These are phyloP conservation scores for Chinchilla lanigera DNA, from an alignment of 2,113 vertebrate species.

Conservation along the genomic window DNA sequence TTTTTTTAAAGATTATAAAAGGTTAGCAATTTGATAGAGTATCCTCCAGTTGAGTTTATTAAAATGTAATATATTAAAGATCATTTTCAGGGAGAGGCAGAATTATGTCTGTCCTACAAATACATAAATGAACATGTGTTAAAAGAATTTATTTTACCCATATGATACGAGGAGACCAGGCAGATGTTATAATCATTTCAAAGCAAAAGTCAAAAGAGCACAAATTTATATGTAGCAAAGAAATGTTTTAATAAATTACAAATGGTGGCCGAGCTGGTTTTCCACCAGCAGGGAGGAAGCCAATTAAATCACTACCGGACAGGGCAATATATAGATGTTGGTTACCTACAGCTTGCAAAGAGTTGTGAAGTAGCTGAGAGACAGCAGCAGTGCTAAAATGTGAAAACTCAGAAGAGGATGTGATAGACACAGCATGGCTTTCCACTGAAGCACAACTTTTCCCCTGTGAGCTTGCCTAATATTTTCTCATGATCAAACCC, in stretches of 20 bases:
- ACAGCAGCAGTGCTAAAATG: neutral
- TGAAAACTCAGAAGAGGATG: neutral
- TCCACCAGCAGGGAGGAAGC: constrained; percentile 33
- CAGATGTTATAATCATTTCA: constrained; percentile 37
- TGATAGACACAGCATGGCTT: neutral
- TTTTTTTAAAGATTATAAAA: neutral
- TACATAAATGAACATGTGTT: neutral
- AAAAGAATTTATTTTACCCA: constrained; percentile 11
- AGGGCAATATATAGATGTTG: neutral
- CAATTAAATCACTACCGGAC: neutral
- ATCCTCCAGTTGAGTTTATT: neutral
- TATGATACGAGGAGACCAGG: neutral
- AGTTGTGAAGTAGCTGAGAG: neutral
- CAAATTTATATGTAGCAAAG: neutral
- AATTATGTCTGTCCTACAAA: neutral
- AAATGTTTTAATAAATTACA: constrained; percentile 49
- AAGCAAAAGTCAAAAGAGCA: neutral
- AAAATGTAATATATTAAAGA: constrained; percentile 40
- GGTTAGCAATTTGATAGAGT: neutral
- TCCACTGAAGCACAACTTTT: neutral
- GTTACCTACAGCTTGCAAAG: neutral
- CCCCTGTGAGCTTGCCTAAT: neutral
- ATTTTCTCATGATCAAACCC: neutral
- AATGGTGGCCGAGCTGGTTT: constrained; percentile 49
- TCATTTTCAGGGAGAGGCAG: constrained; percentile 42